Percentiles rank a stretch among this genome's conserved stretches.
phyloP scores from a whole-genome alignment of 2,113 vertebrate genomes.

The Poeciliopsis prolifica region DNA sequence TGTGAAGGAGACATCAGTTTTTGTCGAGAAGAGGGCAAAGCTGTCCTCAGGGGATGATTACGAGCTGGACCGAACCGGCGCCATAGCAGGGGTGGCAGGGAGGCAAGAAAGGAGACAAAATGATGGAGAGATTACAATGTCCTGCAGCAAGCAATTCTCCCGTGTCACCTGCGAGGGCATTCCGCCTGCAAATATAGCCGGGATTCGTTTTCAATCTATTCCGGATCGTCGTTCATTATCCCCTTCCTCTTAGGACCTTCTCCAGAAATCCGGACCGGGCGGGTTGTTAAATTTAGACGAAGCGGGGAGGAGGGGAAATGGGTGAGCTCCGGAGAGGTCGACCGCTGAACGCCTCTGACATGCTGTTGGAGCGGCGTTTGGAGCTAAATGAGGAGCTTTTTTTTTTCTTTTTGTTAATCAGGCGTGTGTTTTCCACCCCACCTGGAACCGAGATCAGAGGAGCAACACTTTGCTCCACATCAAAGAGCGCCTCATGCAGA shows the following conservation, averaged over 20 bases:
- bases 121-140: constrained; percentile 66
- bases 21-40: constrained; percentile 51
- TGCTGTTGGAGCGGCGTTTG: constrained; percentile 37
- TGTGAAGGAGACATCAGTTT: constrained; percentile 41
- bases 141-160: constrained; percentile 59
- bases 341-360: constrained; percentile 40
- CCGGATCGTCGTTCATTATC: constrained; percentile 61
- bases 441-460: constrained; percentile 65
- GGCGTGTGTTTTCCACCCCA: constrained; percentile 52
- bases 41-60: constrained; percentile 67
- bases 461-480: constrained; percentile 54
- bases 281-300: constrained; percentile 56
- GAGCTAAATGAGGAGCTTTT: constrained; percentile 55
- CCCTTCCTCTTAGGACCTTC: constrained; percentile 34
- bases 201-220: constrained; percentile 52
- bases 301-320: constrained; percentile 25
- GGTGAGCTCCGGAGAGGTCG: constrained; percentile 25
- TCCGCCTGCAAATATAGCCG: constrained; percentile 36
- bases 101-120: constrained; percentile 42
- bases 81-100: constrained; percentile 42
- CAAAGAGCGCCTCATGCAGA: constrained; percentile 36
- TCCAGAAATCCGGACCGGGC: constrained; percentile 27
- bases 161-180: constrained; percentile 54
- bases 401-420: constrained; percentile 37
- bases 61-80: constrained; percentile 54